Evolutionary conservation across 2,797 vertebrate species (phyloP), one percentile per base, ranked within the genome.

Genomic region (Pseudochromis fuscus): DNA sequence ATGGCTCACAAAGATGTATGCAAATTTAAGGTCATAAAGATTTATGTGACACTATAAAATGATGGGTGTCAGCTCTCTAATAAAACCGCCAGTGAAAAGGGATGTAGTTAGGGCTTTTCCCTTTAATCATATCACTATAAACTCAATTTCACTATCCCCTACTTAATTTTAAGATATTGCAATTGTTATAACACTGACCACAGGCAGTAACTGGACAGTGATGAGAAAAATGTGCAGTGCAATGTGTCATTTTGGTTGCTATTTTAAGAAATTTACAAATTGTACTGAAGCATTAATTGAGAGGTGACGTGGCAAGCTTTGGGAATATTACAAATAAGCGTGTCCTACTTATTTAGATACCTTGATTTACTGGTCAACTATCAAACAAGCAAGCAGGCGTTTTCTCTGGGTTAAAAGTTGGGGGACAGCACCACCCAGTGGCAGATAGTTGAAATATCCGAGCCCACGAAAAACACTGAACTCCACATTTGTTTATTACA

Each of bases 321-420:
- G 4, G 1, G 45, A 51, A 67, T 15, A 13, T 16, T 25, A 16
- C 6, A 64, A 57, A 75, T 49, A 45, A 53, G 31, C 6, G 38
- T 78, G 73, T 60, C 69, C 76, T 69, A 67, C 60, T 74, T 81
- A 33, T 56, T 72, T 48, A 49, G 19, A 25, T 35, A 42, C 71
- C 53, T 83, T 80, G 68, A 80, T 87, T 80, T 74, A 80, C 60
- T 82, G 81, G 82, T 74, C 74, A 84, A 79, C 63, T 74, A 16
- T 64, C 66, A 57, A 59, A 57, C 15, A 0, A 7, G 25, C 69
- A 7, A 18, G 58, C 70, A 67, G 75, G 57, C 63, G 69, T 60
- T 11, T 70, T 70, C 64, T 71, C 0, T 5, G 1, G 0, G 0
- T 3, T 3, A 67, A 77, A 86, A 55, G 15, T 0, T 73, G 78